Conservation (phyloP, 2,888 invertebrate species). For the Ashinkailepas kermadecensis region DNA sequence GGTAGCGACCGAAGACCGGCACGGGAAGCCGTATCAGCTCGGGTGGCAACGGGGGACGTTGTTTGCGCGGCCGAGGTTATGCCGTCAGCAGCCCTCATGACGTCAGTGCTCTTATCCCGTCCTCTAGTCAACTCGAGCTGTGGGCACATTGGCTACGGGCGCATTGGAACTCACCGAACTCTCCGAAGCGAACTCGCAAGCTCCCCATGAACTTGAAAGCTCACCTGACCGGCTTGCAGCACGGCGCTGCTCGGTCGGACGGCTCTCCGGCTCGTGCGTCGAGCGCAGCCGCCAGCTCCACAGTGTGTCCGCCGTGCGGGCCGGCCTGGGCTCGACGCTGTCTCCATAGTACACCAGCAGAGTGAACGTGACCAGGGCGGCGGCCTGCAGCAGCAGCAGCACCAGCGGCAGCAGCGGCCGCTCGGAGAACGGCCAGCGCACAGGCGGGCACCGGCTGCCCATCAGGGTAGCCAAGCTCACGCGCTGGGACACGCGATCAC, state of each 20-base stretch:
- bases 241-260: neutral
- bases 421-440: conserved; percentile 5
- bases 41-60: too few species aligned
- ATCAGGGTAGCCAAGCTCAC: neutral
- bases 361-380: neutral
- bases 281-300: neutral
- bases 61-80: too few species aligned
- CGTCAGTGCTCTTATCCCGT: too few species aligned
- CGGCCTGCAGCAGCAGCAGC: conserved; percentile 8
- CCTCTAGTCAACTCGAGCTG: too few species aligned
- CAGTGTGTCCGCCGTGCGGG: neutral
- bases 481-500: too few species aligned
- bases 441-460: neutral
- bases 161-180: too few species aligned
- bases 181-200: too few species aligned
- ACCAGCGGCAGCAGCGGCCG: conserved; percentile 13
- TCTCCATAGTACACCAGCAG: neutral
- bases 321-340: neutral
- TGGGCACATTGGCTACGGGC: too few species aligned
- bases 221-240: neutral
- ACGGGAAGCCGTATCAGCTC: too few species aligned
- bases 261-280: neutral
- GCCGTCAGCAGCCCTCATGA: too few species aligned
- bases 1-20: too few species aligned
- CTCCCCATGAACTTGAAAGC: neutral